Conservation (phyloP, 2,888 invertebrate species). For the Byasa hedistus region DNA sequence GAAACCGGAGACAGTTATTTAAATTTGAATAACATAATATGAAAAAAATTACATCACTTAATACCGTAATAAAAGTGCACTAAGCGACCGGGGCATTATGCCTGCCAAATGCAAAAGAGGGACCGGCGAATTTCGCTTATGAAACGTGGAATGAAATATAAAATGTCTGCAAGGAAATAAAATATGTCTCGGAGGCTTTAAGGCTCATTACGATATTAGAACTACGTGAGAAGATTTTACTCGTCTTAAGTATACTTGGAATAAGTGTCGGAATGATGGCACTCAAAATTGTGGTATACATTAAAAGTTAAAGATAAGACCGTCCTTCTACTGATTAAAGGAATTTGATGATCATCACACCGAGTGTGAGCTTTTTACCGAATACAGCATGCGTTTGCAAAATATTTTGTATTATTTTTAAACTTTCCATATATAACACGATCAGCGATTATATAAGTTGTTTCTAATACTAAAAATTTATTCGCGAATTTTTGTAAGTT, state of each 20-base stretch:
- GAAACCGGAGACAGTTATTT: conserved; percentile 81
- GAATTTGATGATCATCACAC: too few relatives aligned
- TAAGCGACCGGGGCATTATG: conserved; percentile 79
- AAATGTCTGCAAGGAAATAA: conserved; percentile 75
- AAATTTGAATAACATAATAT: conserved; percentile 82
- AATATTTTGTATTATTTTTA: too few relatives aligned
- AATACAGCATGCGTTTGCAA: too few relatives aligned
- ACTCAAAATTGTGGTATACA: conserved; percentile 4
- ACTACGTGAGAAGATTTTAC: conserved; percentile 74
- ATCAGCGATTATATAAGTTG: too few relatives aligned
- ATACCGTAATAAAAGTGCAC: conserved; percentile 81
- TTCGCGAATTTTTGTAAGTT: too few relatives aligned
- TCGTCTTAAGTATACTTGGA: conserved; percentile 55
- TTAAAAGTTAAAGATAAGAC: not conserved
- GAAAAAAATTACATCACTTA: conserved; percentile 82
- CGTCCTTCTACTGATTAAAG: too few relatives aligned
- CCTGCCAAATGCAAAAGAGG: conserved; percentile 72
- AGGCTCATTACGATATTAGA: conserved; percentile 76
- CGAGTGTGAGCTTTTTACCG: too few relatives aligned
- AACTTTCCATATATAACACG: too few relatives aligned
- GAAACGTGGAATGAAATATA: conserved; percentile 80
- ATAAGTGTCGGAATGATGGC: conserved; percentile 22
- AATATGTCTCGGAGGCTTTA: conserved; percentile 71
- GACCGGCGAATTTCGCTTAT: conserved; percentile 75
- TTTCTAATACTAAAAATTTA: too few relatives aligned